Evolutionary conservation across 2,888 invertebrate species (phyloP), one percentile per base, ranked within the genome.

Genomic region (Cenopis cana): DNA sequence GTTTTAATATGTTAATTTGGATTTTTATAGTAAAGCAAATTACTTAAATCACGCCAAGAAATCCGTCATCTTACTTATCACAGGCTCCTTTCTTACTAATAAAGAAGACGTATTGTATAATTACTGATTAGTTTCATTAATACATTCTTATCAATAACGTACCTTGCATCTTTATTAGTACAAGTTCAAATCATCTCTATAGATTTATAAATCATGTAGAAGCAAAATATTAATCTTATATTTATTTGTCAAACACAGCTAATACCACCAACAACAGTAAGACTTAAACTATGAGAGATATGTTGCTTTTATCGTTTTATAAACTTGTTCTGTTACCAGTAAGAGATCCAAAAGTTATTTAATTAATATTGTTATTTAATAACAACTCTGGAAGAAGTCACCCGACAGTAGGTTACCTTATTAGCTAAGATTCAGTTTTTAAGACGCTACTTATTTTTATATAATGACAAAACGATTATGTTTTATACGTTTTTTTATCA

Each of bases 241-340:
- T 80, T 91, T 93, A 93, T 93, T 93, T 93, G 93, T 93, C 93
- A 88, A 86, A 91, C 93, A 93, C 93, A 93, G 93, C 93, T 89
- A 85, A 80, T 79, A 83, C 90, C 82, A 29, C 46, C 55, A 24
- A 54, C 24, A 56, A 56, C n/a, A 50, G 24, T 54, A 49, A 50
- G 64, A 46, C 65, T 29, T 46, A 66, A 33, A 71, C 60, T 54
- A 54, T 54, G 11, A 57, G 50, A 38, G 50, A 67, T 56, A 61
- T 68, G 68, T 69, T 12, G 46, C 20, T 56, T 61, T 46, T 8
- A 57, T 69, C 72, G 68, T 65, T 54, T 65, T 69, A 56, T 55
- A 73, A 74, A 74, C 69, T 74, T 72, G 49, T 49, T 61, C 11
- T 17, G 20, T 55, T 49, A 59, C 49, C 65, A 54, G 18, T 55